These are phyloP conservation scores for Sigmodon hispidus DNA, from an alignment of 2,113 vertebrate species.

Conservation along the genomic window DNA sequence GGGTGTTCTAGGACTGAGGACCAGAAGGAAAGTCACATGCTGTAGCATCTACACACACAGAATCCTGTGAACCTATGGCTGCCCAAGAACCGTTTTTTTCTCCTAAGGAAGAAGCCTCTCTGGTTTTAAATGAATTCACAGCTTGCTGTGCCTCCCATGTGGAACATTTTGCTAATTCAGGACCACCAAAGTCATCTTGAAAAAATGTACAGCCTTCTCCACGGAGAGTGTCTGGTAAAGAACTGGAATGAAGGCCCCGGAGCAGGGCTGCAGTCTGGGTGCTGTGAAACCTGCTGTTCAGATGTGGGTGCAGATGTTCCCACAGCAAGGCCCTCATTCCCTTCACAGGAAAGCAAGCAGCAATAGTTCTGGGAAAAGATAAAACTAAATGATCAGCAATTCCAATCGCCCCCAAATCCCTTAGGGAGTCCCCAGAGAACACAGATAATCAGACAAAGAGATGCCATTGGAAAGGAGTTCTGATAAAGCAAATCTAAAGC, in stretches of 20 bases:
- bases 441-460: background rate
- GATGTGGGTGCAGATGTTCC: background rate
- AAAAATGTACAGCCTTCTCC: background rate
- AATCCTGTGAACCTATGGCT: background rate
- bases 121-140: background rate
- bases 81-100: background rate
- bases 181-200: background rate
- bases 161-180: background rate
- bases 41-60: rapidly evolving
- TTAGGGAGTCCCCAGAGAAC: background rate
- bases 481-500: background rate
- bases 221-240: conserved; percentile 1
- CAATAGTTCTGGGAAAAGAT: background rate
- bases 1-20: rapidly evolving
- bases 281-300: background rate
- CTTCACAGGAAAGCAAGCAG: background rate
- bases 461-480: background rate
- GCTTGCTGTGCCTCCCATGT: background rate
- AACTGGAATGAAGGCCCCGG: background rate
- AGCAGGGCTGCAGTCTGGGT: background rate
- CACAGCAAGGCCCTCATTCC: background rate
- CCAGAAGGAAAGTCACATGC: background rate
- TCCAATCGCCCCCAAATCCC: background rate
- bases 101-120: background rate
- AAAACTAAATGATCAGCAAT: background rate